A percentile compares a stretch with the other conserved stretches of the same genome.
Evolutionary conservation across 2,113 vertebrate genomes (phyloP).

Genomic region (Chloebia gouldiae): DNA sequence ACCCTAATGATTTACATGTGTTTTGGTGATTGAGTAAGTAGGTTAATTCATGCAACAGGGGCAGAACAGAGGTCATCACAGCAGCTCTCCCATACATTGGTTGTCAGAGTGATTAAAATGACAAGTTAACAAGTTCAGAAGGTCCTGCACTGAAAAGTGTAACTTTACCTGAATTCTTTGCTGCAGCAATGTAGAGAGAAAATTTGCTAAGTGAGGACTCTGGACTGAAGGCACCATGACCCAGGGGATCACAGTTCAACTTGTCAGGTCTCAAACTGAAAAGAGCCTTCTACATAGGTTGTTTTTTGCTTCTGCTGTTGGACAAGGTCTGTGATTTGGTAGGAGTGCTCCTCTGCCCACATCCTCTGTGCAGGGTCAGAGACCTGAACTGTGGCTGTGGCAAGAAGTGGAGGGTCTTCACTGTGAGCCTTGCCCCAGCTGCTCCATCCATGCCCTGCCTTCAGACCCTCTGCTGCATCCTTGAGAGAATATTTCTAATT

Average conservation of each 20-base stretch:
- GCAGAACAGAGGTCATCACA: background rate
- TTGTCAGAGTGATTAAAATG: background rate
- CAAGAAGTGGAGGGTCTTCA: background rate
- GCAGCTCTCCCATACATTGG: background rate
- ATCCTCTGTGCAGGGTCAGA: background rate
- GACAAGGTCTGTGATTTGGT: background rate
- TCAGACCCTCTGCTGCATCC: background rate
- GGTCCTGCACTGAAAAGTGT: background rate
- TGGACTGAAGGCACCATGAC: background rate
- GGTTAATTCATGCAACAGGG: background rate
- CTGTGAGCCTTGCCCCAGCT: background rate
- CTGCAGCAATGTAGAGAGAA: background rate
- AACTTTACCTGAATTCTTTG: background rate
- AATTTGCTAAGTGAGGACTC: background rate
- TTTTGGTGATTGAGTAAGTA: background rate
- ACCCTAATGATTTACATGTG: background rate
- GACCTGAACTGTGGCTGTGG: accelerated
- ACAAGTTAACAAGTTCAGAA: background rate
- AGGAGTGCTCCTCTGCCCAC: background rate
- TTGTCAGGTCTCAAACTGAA: background rate
- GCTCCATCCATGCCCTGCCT: background rate
- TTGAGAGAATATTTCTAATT: background rate
- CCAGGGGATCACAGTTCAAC: background rate
- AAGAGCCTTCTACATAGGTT: background rate
- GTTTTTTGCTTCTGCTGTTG: background rate